Conservation (phyloP, 2,797 vertebrate species). For the Eupleurogrammus muticus region DNA sequence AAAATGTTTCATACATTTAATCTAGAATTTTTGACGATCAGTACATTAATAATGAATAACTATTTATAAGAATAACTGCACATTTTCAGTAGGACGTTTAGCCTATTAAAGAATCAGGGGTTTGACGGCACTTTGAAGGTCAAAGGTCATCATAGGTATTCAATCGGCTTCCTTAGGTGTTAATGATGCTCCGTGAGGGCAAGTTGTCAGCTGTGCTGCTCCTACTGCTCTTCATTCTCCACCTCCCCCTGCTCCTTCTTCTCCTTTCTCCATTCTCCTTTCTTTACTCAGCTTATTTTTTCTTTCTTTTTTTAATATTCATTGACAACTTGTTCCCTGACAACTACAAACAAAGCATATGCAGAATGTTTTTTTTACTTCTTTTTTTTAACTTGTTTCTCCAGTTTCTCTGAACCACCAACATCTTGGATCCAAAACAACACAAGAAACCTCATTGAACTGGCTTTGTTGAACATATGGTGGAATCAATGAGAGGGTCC, state of each 20-base stretch:
- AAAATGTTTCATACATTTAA: not conserved
- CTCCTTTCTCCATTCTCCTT: too few species aligned
- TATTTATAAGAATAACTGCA: slow-evolving; percentile 21
- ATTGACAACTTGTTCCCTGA: slow-evolving; percentile 20
- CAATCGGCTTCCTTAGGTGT: slow-evolving; percentile 68
- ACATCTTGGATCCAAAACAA: slow-evolving; percentile 37
- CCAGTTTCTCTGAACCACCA: slow-evolving; percentile 25
- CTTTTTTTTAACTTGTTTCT: slow-evolving; percentile 4
- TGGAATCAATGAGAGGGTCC: slow-evolving; percentile 64
- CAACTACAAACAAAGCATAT: slow-evolving; percentile 1
- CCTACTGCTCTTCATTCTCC: too few species aligned
- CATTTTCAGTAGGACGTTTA: slow-evolving; percentile 20
- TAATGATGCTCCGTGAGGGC: slow-evolving; percentile 65
- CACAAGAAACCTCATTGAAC: slow-evolving; percentile 42
- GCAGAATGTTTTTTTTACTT: slow-evolving; percentile 1
- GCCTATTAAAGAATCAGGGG: slow-evolving; percentile 39
- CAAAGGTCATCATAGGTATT: slow-evolving; percentile 66
- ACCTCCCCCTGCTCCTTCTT: not conserved
- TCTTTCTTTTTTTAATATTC: too few species aligned
- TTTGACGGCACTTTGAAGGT: slow-evolving; percentile 52
- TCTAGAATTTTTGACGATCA: not conserved
- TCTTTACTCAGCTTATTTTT: too few species aligned
- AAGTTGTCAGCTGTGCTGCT: slow-evolving; percentile 32
- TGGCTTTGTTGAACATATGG: slow-evolving; percentile 61
- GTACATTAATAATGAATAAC: slow-evolving; percentile 8